Evolutionary conservation across 1,140 invertebrate genomes (phyloP).

Genomic region (Hylyphantes graminicola): DNA sequence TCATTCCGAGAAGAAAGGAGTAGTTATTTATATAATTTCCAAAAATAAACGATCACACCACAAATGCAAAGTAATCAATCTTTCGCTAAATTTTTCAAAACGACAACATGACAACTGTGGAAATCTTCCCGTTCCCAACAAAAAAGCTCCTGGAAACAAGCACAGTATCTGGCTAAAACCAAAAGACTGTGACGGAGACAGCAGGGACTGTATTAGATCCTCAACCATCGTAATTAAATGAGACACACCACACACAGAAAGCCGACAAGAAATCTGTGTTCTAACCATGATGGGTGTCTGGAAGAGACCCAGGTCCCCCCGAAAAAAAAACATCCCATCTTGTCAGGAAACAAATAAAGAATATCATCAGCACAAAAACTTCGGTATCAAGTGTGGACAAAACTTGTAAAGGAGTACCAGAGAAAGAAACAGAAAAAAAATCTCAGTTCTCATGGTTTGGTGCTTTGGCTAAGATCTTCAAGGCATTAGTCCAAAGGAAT

Average conservation of each 20-base stretch:
- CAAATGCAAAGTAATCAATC: too few species aligned
- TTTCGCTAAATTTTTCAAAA: too few species aligned
- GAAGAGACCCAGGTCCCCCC: constrained; percentile 10
- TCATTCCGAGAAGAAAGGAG: too few species aligned
- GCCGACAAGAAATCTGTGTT: constrained; percentile 31
- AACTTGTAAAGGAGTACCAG: not conserved
- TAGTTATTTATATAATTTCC: too few species aligned
- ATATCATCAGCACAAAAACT: too few species aligned
- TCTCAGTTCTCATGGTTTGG: not conserved
- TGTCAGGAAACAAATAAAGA: not conserved
- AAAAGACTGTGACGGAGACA: not conserved
- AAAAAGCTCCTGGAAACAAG: too few species aligned
- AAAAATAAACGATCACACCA: too few species aligned
- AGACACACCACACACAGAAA: not conserved
- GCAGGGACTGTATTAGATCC: not conserved
- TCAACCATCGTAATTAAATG: constrained; percentile 8
- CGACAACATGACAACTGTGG: too few species aligned
- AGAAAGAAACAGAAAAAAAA: not conserved
- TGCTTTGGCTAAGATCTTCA: not conserved
- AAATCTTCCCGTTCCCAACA: too few species aligned
- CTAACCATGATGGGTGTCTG: constrained; percentile 3
- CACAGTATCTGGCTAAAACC: too few species aligned
- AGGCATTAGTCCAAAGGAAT: constrained; percentile 24
- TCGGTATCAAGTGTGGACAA: too few species aligned
- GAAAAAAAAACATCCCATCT: constrained; percentile 15